Base-by-base conservation (phyloP, 2,888 invertebrate genomes). In the Harpalus rubripes region DNA sequence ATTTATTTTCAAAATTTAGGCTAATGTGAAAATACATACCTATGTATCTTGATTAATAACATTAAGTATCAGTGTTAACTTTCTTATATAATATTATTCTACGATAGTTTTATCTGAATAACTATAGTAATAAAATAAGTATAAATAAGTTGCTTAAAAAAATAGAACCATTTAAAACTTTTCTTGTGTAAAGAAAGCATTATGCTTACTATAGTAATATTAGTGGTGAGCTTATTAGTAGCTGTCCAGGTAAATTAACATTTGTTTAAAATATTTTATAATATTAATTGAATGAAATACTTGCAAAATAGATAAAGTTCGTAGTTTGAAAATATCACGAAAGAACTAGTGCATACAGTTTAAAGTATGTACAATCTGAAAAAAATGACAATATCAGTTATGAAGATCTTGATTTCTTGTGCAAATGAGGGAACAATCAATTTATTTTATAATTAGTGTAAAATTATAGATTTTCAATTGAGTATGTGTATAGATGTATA, bases 21-120 rank as follows among this genome's bases (percentile, higher is more conserved):
- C 68, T 68, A 68, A 68, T 68, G 68, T 39, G 68, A 68, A 63
- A 63, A 63, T 22, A n/a, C 0, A 5, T 32, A 32, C 32, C 32
- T 32, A 32, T 26, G 26, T 63, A 26, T 8, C 22, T 39, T 68
- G 32, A 68, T 68, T 32, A 32, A 32, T 26, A 68, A 68, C n/a
- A 68, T 68, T 68, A 68, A 68, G 32, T 68, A n/a, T 68, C 10
- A 39, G 68, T 68, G 68, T 68, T 68, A 15, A 39, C 68, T 68
- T 68, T 15, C n/a, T 68, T 68, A 39, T 68, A 68, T 68, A 68
- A 68, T 39, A 12, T 65, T n/a, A 63, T 68, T 68, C 32, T 68
- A 39, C 39, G 68, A 68, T 32, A 68, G 32, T 68, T 12, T 68
- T 68, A 68, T 68, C 68, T 32, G 32, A 39, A 68, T 39, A 68